Conservation (phyloP, 2,797 vertebrate genomes). For the Mionectes olivaceus region DNA sequence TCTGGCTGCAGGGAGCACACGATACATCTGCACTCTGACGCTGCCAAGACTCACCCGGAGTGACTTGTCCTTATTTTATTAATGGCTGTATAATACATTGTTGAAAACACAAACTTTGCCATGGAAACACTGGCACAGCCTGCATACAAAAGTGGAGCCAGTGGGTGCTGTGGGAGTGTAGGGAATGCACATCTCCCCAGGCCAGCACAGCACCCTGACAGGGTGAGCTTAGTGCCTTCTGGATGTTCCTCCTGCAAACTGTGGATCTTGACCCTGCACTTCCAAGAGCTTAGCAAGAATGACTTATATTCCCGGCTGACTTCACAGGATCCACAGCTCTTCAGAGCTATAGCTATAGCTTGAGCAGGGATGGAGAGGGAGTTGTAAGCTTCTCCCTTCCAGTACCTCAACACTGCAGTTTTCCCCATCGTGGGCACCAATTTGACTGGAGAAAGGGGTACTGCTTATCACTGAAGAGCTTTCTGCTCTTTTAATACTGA, state of each 20-base stretch:
- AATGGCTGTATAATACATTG: constrained; percentile 20
- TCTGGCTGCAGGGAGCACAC: constrained; percentile 24
- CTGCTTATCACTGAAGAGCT: background rate
- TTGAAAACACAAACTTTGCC: constrained; percentile 31
- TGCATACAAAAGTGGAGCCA: background rate
- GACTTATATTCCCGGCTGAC: background rate
- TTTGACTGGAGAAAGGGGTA: background rate
- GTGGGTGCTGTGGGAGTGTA: background rate
- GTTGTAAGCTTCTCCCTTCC: background rate
- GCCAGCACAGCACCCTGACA: background rate
- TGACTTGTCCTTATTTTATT: constrained; percentile 26
- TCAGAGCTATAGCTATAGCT: background rate
- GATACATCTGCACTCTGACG: constrained; percentile 18
- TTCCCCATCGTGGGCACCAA: accelerated
- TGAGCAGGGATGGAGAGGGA: background rate
- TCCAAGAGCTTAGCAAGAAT: background rate
- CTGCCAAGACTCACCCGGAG: constrained; percentile 50
- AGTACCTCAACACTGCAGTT: background rate
- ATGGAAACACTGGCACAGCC: constrained; percentile 32
- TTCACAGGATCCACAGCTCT: background rate
- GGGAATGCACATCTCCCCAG: background rate
- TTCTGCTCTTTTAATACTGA: background rate
- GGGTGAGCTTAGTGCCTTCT: background rate
- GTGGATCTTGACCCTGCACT: background rate
- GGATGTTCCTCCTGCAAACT: background rate